Evolutionary conservation across 1,140 invertebrate species (phyloP).

Genomic region (Archegozetes longisetosus): DNA sequence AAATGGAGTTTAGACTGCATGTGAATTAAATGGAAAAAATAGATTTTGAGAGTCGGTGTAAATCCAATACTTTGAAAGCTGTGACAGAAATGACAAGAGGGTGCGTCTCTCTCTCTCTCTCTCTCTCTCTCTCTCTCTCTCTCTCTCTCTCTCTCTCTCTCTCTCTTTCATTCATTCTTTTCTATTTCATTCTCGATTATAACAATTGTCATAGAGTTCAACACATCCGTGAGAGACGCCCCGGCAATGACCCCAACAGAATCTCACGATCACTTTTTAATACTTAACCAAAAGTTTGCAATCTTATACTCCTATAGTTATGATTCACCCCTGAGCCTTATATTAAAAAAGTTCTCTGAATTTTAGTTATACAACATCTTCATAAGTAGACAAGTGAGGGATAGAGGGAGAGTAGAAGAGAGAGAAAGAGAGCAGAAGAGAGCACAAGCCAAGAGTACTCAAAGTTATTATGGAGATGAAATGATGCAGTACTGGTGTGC

Average conservation of each 20-base stretch:
- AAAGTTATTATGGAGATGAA: constrained; percentile 2
- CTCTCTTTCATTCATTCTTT: background rate
- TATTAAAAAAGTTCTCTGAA: background rate
- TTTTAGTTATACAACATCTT: background rate
- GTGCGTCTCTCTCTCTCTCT: background rate
- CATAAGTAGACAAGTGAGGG: background rate
- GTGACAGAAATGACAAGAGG: background rate
- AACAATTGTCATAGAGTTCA: background rate
- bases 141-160: background rate
- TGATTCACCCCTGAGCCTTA: background rate
- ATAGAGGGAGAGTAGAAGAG: background rate
- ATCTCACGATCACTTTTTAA: background rate
- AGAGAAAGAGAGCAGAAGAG: background rate
- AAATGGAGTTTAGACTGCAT: background rate
- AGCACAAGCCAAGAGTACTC: background rate
- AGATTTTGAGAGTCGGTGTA: background rate
- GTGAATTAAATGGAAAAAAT: background rate
- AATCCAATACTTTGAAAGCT: background rate
- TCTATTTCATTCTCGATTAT: background rate
- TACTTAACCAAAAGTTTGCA: background rate
- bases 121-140: background rate
- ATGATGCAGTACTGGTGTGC: constrained; percentile 5
- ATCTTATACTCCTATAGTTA: background rate
- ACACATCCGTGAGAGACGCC: constrained; percentile 1
- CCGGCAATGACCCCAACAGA: background rate